Evolutionary conservation across 2,797 vertebrate species (phyloP).

Genomic region (Myotis daubentonii): DNA sequence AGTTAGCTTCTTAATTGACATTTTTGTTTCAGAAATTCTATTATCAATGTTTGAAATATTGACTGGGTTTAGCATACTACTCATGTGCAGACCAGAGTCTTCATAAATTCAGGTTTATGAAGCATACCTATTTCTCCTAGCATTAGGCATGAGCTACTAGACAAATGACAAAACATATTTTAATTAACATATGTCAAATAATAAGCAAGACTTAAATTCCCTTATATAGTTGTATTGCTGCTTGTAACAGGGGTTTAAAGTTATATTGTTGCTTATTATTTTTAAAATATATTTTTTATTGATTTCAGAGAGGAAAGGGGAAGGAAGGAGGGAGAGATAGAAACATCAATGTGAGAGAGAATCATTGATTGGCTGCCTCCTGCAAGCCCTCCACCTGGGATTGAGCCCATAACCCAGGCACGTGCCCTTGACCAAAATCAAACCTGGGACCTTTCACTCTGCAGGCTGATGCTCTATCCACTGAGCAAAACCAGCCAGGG

Average conservation of each 20-base stretch:
- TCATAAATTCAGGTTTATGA: slow-evolving; percentile 47
- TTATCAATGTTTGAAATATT: slow-evolving; percentile 48
- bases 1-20: not conserved
- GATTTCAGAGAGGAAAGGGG: too few species aligned
- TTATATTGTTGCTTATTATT: not conserved
- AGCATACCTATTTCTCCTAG: slow-evolving; percentile 33
- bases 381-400: too few species aligned
- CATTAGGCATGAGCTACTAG: slow-evolving; percentile 23
- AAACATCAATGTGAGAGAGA: too few species aligned
- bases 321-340: too few species aligned
- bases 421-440: too few species aligned
- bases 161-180: slow-evolving; percentile 79
- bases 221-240: slow-evolving; percentile 29
- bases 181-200: slow-evolving; percentile 77
- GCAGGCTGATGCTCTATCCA: too few species aligned
- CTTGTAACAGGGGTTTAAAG: not conserved
- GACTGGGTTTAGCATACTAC: slow-evolving; percentile 54
- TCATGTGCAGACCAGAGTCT: not conserved
- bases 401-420: too few species aligned
- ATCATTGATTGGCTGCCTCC: too few species aligned
- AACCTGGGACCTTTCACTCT: too few species aligned
- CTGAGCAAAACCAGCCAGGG: too few species aligned
- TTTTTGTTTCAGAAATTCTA: slow-evolving; percentile 49
- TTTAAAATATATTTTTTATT: too few species aligned
- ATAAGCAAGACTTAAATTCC: slow-evolving; percentile 63